These are phyloP conservation scores for Platanista minor DNA, from an alignment of 2,113 vertebrate genomes.

Conservation along the genomic window DNA sequence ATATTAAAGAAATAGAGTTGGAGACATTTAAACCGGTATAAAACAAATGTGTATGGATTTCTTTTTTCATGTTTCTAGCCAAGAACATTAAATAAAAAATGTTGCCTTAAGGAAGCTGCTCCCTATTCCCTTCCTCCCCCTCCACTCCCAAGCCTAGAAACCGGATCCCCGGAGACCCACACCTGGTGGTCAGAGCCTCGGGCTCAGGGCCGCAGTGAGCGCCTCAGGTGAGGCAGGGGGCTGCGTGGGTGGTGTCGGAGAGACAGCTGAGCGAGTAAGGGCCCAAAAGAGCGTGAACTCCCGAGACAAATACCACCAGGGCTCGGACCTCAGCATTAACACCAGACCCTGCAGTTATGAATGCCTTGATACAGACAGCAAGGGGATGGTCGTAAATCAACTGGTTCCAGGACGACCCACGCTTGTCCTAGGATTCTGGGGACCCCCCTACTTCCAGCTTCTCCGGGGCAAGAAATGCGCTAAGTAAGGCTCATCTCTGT, in stretches of 20 bases:
- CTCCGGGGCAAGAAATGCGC: accelerated
- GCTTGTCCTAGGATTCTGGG: not conserved
- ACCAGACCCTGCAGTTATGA: no score
- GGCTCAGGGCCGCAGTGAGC: accelerated
- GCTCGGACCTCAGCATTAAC: no score
- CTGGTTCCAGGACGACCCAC: not conserved
- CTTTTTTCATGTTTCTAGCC: not conserved
- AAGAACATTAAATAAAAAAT: not conserved
- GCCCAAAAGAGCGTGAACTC: not conserved
- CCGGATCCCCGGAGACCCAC: not conserved
- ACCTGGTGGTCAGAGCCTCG: accelerated
- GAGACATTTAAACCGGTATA: not conserved
- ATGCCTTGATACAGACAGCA: accelerated
- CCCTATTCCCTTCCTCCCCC: not conserved
- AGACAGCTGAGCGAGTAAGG: not conserved
- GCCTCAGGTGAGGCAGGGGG: accelerated
- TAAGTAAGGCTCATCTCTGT: not conserved
- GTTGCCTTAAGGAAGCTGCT: not conserved
- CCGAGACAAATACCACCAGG: accelerated
- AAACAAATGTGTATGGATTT: not conserved
- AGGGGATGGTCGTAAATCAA: not conserved
- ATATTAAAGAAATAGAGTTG: not conserved
- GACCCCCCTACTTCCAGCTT: not conserved
- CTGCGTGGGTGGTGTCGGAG: no score
- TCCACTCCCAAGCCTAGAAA: no score